phyloP scores from a whole-genome alignment of 2,888 invertebrate species.

The Drosophila nr. fundita region DNA sequence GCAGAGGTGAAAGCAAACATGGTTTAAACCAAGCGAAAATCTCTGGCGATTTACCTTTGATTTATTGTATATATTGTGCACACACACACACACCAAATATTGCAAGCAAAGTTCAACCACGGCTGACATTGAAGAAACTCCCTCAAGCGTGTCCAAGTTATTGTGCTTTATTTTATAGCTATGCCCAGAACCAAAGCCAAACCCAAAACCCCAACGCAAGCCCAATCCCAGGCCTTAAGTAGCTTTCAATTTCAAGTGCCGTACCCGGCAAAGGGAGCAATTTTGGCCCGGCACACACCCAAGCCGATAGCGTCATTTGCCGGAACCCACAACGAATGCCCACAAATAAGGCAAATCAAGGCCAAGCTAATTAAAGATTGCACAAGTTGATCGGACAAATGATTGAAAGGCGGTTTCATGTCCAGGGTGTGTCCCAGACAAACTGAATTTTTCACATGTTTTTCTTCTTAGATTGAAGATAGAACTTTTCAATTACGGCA shows the following conservation, averaged over 20 bases:
- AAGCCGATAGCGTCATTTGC: conserved; percentile 29
- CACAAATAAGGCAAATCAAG: conserved; percentile 45
- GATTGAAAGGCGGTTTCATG: conserved; percentile 1
- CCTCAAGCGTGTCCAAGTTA: conserved; percentile 67
- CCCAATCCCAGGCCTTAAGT: conserved; percentile 41
- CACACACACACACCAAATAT: not conserved
- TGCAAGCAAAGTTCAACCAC: conserved; percentile 45
- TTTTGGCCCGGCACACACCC: conserved; percentile 24
- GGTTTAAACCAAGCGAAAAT: conserved; percentile 28
- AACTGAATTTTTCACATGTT: not conserved
- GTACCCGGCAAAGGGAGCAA: conserved; percentile 41
- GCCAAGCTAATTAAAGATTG: conserved; percentile 62
- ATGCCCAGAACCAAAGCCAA: conserved; percentile 12
- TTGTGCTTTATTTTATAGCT: conserved; percentile 45
- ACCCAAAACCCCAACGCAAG: not conserved
- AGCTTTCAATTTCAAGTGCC: conserved; percentile 59
- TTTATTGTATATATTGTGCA: conserved; percentile 55
- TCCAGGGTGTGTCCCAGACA: conserved; percentile 24
- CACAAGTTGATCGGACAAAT: conserved; percentile 36
- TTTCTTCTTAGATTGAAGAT: too few species aligned
- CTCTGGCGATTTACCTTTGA: conserved; percentile 61
- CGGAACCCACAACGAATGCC: conserved; percentile 8
- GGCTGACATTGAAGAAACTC: conserved; percentile 46
- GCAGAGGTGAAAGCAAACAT: conserved; percentile 48
- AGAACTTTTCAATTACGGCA: not conserved